Percentiles rank a stretch among this genome's conserved stretches.
Conservation (phyloP, 2,888 invertebrate species). For the Nephrocerus scutellatus region DNA sequence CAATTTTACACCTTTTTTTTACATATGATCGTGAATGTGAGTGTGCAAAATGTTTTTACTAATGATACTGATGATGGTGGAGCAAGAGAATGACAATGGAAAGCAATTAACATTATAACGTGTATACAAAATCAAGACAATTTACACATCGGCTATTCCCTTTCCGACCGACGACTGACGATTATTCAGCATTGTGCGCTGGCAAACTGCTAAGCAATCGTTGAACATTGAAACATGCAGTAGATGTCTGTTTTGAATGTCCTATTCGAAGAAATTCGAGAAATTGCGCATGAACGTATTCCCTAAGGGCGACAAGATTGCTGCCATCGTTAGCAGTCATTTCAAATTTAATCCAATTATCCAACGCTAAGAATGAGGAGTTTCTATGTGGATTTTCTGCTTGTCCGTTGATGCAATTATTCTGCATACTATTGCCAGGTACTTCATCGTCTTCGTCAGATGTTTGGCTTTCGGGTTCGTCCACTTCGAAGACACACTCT, state of each 20-base stretch:
- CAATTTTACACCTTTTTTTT: too few species aligned
- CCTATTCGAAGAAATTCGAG: constrained; percentile 27
- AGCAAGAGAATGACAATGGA: too few species aligned
- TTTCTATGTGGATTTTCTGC: constrained; percentile 14
- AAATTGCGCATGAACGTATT: constrained; percentile 27
- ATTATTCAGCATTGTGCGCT: too few species aligned
- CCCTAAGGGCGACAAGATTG: constrained; percentile 25
- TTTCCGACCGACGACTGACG: too few species aligned
- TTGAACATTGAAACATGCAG: constrained; percentile 24
- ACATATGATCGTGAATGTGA: too few species aligned
- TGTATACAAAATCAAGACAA: too few species aligned
- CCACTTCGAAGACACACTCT: constrained; percentile 19
- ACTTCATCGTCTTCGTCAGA: constrained; percentile 37
- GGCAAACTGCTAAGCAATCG: constrained; percentile 22
- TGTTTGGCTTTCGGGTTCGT: constrained; percentile 17
- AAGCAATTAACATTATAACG: too few species aligned
- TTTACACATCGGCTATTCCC: too few species aligned
- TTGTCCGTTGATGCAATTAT: constrained; percentile 5
- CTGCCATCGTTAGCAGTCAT: constrained; percentile 56
- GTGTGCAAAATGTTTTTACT: too few species aligned
- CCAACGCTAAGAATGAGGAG: constrained; percentile 51
- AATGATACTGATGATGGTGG: too few species aligned
- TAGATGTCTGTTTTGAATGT: constrained; percentile 21
- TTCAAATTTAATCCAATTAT: constrained; percentile 69
- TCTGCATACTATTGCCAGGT: constrained; percentile 17